Evolutionary conservation across 2,797 vertebrate genomes (phyloP).

Genomic region (Huso huso): DNA sequence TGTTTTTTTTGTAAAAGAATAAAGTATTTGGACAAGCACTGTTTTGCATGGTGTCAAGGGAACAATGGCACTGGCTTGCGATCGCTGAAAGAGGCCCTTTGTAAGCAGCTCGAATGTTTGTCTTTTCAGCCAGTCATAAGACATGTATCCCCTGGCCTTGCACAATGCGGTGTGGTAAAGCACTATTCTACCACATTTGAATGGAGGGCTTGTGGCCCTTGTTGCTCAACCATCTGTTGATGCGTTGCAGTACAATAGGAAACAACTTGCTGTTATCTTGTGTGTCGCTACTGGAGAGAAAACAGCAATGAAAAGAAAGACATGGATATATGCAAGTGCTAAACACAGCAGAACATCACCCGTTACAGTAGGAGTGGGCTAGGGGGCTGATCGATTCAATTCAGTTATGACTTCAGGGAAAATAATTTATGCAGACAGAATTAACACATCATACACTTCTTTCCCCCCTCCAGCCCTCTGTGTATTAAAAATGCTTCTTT

Average conservation of each 20-base stretch:
- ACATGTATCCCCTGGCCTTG: slow-evolving; percentile 17
- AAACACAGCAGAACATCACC: slow-evolving; percentile 22
- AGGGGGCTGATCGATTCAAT: neutral
- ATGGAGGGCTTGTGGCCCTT: slow-evolving; percentile 23
- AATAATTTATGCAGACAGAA: too few species aligned
- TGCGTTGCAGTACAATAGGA: slow-evolving; percentile 14
- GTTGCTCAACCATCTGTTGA: neutral
- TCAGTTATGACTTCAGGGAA: too few species aligned
- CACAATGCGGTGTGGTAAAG: slow-evolving; percentile 9
- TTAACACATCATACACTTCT: too few species aligned
- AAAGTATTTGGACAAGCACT: too few species aligned
- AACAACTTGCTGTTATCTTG: slow-evolving; percentile 10
- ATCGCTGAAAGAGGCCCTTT: slow-evolving; percentile 9
- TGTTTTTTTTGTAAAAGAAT: too few species aligned
- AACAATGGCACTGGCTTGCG: too few species aligned
- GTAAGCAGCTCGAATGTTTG: slow-evolving; percentile 17
- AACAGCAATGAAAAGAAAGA: too few species aligned
- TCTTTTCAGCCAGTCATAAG: slow-evolving; percentile 22
- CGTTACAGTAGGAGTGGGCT: slow-evolving; percentile 22
- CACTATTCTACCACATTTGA: slow-evolving; percentile 36
- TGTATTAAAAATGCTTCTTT: too few species aligned
- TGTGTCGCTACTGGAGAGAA: too few species aligned
- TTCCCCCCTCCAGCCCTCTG: too few species aligned
- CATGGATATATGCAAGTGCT: neutral
- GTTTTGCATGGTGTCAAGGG: too few species aligned